phyloP scores from a whole-genome alignment of 2,113 vertebrate species.

The Eurypyga helias region DNA sequence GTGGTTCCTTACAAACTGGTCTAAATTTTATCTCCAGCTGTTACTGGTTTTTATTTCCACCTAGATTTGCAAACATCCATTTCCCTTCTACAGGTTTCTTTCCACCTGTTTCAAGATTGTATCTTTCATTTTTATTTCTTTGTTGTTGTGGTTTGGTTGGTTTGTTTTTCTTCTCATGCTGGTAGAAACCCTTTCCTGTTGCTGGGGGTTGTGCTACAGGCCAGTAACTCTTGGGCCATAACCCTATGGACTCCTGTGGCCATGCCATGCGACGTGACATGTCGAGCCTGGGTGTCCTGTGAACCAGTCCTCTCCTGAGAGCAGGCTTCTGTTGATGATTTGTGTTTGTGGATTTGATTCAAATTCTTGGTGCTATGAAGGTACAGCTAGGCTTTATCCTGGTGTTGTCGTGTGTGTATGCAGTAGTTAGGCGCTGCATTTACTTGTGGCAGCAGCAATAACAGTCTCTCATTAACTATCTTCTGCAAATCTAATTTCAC shows the following conservation, averaged over 20 bases:
- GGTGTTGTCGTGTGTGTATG: not conserved
- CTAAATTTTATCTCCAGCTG: not conserved
- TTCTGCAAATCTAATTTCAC: conserved; percentile 13
- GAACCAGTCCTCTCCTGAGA: not conserved
- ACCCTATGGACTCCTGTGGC: not conserved
- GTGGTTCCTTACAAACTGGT: not conserved
- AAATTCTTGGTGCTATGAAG: not conserved
- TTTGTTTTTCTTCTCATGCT: not conserved
- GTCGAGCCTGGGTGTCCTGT: not conserved
- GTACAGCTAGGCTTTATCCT: not conserved
- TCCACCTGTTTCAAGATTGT: not conserved
- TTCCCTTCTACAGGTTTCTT: not conserved
- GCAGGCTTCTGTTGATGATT: not conserved
- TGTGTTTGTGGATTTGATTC: not conserved
- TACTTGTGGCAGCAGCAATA: not conserved
- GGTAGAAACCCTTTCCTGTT: not conserved
- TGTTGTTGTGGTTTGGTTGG: not conserved
- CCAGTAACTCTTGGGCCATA: not conserved
- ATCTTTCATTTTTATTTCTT: not conserved
- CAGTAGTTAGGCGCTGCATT: not conserved
- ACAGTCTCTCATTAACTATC: not conserved
- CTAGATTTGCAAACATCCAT: not conserved
- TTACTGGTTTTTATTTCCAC: not conserved
- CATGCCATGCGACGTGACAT: rapidly evolving
- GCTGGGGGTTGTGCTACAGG: not conserved